These are phyloP conservation scores for Epirrita christyi DNA, from an alignment of 2,888 invertebrate genomes.

Conservation along the genomic window DNA sequence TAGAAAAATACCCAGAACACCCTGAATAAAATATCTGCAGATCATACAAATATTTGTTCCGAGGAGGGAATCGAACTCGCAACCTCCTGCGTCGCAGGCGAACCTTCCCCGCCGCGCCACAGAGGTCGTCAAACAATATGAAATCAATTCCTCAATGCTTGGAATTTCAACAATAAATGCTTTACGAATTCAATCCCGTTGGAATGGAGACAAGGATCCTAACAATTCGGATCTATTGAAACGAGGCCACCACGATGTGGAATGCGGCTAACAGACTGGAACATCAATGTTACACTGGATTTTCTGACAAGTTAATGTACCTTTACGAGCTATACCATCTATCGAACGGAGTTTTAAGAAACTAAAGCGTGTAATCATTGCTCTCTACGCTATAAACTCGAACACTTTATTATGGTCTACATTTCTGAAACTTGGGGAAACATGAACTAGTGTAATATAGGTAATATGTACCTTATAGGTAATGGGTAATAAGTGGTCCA, in stretches of 20 bases:
- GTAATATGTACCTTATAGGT: too few species aligned
- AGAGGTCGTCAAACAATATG: too few species aligned
- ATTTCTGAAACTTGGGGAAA: slow-evolving; percentile 1
- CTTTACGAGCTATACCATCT: slow-evolving; percentile 27
- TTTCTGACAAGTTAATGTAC: slow-evolving; percentile 44
- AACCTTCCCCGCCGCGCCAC: too few species aligned
- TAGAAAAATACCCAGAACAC: too few species aligned
- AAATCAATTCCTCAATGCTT: not conserved
- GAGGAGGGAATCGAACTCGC: too few species aligned
- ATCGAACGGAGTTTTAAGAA: slow-evolving; percentile 36
- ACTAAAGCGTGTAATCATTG: slow-evolving; percentile 34
- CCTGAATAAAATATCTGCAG: too few species aligned
- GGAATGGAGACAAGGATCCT: slow-evolving; percentile 12
- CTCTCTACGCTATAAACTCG: slow-evolving; percentile 4
- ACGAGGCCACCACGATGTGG: slow-evolving; percentile 58
- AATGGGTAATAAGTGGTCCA: too few species aligned
- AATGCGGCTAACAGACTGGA: slow-evolving; percentile 74
- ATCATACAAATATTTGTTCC: too few species aligned
- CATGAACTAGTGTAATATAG: not conserved
- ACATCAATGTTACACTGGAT: slow-evolving; percentile 62
- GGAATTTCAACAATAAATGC: not conserved
- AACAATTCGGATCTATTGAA: slow-evolving; percentile 39
- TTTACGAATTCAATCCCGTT: slow-evolving; percentile 17
- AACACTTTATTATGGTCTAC: slow-evolving; percentile 2
- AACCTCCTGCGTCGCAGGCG: too few species aligned